Percentiles rank a stretch among this genome's conserved stretches.
Conservation (phyloP, 1,140 invertebrate genomes). For the Asobara japonica region DNA sequence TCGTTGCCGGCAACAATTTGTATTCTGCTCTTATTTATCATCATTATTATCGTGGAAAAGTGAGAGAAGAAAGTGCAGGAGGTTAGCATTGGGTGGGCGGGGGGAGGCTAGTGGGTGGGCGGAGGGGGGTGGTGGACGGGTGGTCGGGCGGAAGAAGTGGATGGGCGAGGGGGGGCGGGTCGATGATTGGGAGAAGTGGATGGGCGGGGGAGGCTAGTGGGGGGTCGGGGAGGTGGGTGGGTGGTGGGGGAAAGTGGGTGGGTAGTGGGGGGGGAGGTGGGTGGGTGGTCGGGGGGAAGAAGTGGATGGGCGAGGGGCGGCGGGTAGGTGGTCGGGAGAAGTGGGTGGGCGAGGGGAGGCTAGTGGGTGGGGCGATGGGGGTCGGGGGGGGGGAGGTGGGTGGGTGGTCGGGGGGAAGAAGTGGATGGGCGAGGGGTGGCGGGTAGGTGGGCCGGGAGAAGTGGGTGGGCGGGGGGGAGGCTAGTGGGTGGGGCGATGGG, state of each 20-base stretch:
- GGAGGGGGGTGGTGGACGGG: no score
- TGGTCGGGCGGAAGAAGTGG: background rate
- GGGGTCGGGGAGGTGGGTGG: no score
- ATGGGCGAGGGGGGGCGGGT: background rate
- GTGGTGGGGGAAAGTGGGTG: background rate
- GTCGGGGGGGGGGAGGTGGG: background rate
- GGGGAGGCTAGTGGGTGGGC: background rate
- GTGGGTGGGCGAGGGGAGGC: background rate
- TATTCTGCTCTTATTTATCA: background rate
- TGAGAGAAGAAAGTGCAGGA: background rate
- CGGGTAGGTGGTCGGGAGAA: no score
- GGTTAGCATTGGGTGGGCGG: background rate
- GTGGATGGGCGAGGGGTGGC: background rate
- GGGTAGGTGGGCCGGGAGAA: no score
- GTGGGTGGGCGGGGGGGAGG: background rate
- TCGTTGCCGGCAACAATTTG: background rate
- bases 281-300: background rate
- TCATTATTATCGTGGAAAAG: background rate
- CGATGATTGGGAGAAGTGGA: no score
- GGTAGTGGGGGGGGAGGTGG: background rate
- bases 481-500: no score
- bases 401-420: background rate
- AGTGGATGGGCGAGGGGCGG: background rate
- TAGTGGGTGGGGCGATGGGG: background rate
- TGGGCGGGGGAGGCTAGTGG: background rate